A percentile compares a stretch with the other conserved stretches of the same genome.
Conservation (phyloP, 2,113 vertebrate genomes). For the Pseudorhombus dupliciocellatus region DNA sequence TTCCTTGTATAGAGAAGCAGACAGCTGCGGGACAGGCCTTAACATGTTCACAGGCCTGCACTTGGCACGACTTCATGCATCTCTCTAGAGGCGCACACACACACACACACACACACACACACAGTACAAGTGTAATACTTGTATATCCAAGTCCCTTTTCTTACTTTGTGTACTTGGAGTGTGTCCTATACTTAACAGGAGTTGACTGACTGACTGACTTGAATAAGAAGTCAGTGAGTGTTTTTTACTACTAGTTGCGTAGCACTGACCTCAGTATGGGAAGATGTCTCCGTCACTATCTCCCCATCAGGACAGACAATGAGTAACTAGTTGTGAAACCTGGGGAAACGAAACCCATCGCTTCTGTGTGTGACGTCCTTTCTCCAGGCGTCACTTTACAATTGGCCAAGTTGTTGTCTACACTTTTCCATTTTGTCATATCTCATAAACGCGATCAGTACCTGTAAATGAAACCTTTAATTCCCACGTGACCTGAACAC, state of each 20-base stretch:
- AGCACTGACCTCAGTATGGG: too few species aligned
- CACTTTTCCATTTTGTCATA: neutral
- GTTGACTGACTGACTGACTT: neutral
- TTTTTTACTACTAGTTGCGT: too few species aligned
- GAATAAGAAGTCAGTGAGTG: neutral
- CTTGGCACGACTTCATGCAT: neutral
- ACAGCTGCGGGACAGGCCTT: neutral
- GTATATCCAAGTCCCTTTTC: neutral
- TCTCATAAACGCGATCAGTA: too few species aligned
- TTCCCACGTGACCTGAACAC: neutral
- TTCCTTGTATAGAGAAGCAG: neutral
- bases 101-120: too few species aligned
- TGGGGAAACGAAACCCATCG: neutral
- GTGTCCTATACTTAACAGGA: neutral
- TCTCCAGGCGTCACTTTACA: neutral
- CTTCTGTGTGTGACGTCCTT: neutral
- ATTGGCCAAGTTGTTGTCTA: neutral
- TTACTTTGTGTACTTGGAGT: too few species aligned
- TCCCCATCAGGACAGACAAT: neutral
- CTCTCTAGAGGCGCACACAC: too few species aligned
- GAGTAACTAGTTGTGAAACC: neutral
- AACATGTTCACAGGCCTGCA: slow-evolving; percentile 1
- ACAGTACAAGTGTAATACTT: neutral
- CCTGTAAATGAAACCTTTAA: neutral
- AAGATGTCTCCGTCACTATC: slow-evolving; percentile 33